These are phyloP conservation scores for Brachypodius melanocephalos DNA, from an alignment of 2,113 vertebrate species.

Conservation along the genomic window DNA sequence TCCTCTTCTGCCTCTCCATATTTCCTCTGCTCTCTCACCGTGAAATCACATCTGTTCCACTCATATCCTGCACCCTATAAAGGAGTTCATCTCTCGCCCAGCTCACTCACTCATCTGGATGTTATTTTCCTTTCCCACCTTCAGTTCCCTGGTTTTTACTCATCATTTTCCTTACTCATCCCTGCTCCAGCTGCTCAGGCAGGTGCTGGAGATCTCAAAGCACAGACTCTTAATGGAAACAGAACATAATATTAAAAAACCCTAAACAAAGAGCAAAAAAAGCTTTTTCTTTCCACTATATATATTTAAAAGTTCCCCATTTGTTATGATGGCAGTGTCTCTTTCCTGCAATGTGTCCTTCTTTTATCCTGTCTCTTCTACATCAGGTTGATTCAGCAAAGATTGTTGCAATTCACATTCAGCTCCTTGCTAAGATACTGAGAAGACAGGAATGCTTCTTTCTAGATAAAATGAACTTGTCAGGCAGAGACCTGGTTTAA, in stretches of 20 bases:
- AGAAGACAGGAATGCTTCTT: background rate
- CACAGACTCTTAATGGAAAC: background rate
- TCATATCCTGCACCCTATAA: background rate
- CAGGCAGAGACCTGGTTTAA: background rate
- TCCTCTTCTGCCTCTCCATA: background rate
- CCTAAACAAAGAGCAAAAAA: background rate
- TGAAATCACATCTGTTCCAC: constrained; percentile 1
- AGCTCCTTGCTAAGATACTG: background rate
- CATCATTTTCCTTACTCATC: background rate
- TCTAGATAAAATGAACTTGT: background rate
- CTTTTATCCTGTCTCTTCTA: background rate
- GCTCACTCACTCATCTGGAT: background rate
- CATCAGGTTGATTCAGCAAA: background rate
- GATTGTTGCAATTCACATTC: background rate
- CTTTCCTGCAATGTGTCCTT: background rate
- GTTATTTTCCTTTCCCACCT: background rate
- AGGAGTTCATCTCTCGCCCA: background rate
- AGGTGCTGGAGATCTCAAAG: background rate
- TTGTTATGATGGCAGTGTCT: background rate
- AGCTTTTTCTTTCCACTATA: accelerated
- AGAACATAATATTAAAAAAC: background rate
- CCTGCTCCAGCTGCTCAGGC: background rate
- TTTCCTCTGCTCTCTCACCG: background rate
- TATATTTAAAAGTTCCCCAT: background rate
- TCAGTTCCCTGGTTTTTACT: background rate